Conservation (phyloP, 2,797 vertebrate species). For the Halcyon smyrnensis region DNA sequence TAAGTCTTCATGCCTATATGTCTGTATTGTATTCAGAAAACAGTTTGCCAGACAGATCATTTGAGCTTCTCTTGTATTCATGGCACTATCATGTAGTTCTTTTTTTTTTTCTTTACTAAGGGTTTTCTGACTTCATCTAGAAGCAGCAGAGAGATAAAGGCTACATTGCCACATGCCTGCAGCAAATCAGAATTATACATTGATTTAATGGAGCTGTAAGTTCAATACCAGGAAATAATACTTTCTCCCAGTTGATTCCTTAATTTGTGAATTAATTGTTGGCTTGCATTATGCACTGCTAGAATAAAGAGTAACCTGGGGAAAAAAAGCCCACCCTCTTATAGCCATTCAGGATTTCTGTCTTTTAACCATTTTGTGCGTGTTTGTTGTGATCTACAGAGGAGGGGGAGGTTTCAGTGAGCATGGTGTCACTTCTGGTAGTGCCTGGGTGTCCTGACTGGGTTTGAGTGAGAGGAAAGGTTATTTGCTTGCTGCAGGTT, state of each 20-base stretch:
- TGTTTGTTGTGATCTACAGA: not conserved
- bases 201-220: not conserved
- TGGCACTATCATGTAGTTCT: not conserved
- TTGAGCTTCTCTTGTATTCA: not conserved
- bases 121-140: not conserved
- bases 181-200: not conserved
- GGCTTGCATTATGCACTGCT: not conserved
- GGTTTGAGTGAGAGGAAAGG: not conserved
- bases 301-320: not conserved
- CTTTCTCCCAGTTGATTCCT: not conserved
- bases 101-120: not conserved
- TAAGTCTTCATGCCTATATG: not conserved
- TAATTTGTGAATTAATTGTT: not conserved
- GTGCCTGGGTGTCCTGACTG: not conserved
- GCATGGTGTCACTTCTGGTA: not conserved
- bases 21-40: not conserved
- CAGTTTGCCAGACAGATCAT: not conserved
- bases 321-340: not conserved
- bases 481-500: not conserved
- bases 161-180: accelerated
- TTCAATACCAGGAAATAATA: not conserved
- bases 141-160: not conserved
- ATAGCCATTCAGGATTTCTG: not conserved
- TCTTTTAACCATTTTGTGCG: not conserved
- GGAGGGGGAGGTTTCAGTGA: not conserved